These are phyloP conservation scores for Chloebia gouldiae DNA, from an alignment of 2,113 vertebrate genomes.

Conservation along the genomic window DNA sequence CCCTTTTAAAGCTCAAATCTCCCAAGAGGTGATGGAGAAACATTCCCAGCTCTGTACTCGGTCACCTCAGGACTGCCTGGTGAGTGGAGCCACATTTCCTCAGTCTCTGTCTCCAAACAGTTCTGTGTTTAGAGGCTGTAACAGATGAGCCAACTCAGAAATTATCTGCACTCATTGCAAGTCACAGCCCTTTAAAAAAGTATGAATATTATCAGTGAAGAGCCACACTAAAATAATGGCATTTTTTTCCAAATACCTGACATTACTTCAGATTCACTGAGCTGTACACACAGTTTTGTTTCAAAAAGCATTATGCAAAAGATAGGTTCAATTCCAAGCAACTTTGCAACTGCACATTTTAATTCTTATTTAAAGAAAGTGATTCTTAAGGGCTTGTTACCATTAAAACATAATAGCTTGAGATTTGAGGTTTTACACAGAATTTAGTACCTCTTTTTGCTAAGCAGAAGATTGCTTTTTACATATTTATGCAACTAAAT, in stretches of 20 bases:
- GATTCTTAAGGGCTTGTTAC: not conserved
- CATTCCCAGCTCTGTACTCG: not conserved
- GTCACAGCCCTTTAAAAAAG: not conserved
- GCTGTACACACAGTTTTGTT: not conserved
- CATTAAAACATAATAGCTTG: not conserved
- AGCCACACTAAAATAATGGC: not conserved
- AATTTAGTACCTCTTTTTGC: not conserved
- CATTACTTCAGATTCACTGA: not conserved
- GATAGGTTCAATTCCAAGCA: not conserved
- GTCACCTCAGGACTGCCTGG: not conserved
- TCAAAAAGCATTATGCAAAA: not conserved
- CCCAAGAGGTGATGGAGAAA: not conserved
- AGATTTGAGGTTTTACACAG: not conserved
- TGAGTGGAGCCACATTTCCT: not conserved
- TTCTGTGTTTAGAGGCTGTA: not conserved
- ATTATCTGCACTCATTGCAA: not conserved
- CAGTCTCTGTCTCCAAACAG: rapidly evolving
- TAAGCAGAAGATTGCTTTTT: not conserved
- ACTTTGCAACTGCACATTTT: not conserved
- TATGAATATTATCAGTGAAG: not conserved
- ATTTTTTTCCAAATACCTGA: not conserved
- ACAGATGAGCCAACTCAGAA: not conserved
- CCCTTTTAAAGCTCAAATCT: not conserved
- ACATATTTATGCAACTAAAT: slow-evolving; percentile 17
- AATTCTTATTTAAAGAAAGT: not conserved